Base-by-base conservation (phyloP, 2,888 invertebrate genomes). In the Ferdinandea cuprea region DNA sequence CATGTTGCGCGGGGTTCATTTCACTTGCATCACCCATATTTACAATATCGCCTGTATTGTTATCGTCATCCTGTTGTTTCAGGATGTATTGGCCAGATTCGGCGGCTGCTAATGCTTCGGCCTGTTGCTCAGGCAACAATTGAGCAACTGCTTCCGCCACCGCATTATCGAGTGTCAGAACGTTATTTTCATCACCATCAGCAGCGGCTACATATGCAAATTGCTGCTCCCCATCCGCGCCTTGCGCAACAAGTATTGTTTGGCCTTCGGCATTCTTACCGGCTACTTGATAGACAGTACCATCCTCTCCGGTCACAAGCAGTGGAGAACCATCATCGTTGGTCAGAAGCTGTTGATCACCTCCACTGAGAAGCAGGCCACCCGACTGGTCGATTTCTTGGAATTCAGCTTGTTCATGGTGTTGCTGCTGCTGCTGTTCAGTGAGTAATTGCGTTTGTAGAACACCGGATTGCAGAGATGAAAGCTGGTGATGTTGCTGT, bases 261-360 rank as follows among this genome's bases (percentile, higher is more conserved):
- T 95, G 95, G 0, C 95, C 95, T 48, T 94, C 95, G 85, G 95
- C 95, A 86, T 95, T 95, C 87, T 96, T 95, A n/a, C 96, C 95
- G 0, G 95, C 94, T 30, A 95, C 95, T 92, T 94, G 88, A 85
- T 91, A 91, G n/a, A 91, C 90, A 1, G 91, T 91, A 17, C 96
- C 96, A 87, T 96, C 96, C 86, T 96, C 96, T 0, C 96, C 96
- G 0, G 96, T 94, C 42, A 96, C 96, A 87, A 96, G 93, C 81
- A 96, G 93, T 13, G 96, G 94, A 21, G 93, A 93, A 58, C 94
- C 94, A 86, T 94, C 94, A 40, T 93, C 91, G 83, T 92, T 92
- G 35, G 91, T 88, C 9, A 91, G 86, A 58, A 91, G 87, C 85
- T 91, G 91, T 71, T 90, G 90, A 35, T 90, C 89, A 32, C 87